Evolutionary conservation across 37 sponge, comb jelly and placozoan species (phyloP).

Genomic region (Beroe forskalii): DNA sequence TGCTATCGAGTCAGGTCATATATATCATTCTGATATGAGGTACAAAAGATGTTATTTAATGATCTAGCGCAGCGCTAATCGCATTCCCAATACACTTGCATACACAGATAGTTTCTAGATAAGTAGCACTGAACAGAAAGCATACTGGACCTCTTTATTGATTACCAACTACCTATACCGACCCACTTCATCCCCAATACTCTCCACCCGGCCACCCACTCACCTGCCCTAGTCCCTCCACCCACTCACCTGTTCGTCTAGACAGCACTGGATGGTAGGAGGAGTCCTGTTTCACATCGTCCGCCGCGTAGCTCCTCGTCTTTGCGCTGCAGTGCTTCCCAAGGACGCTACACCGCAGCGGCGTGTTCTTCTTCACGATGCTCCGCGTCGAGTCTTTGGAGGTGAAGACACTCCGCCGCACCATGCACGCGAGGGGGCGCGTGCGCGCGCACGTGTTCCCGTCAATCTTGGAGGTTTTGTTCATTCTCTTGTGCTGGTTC

Average conservation of each 20-base stretch:
- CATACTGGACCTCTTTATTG: too few species aligned
- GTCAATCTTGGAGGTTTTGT: slow-evolving; percentile 46
- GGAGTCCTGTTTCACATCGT: slow-evolving; percentile 1
- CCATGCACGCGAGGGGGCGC: slow-evolving; percentile 49
- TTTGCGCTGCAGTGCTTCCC: slow-evolving; percentile 11
- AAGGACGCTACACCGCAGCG: slow-evolving; percentile 28
- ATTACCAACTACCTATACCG: too few species aligned
- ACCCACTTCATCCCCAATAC: too few species aligned
- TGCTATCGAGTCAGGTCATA: too few species aligned
- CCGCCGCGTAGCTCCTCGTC: not conserved
- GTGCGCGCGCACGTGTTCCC: slow-evolving; percentile 42
- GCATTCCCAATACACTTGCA: too few species aligned
- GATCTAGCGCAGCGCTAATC: too few species aligned
- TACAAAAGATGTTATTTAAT: too few species aligned
- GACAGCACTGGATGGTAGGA: slow-evolving; percentile 29
- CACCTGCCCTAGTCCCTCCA: too few species aligned
- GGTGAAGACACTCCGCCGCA: slow-evolving; percentile 10
- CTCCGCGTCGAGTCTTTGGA: not conserved
- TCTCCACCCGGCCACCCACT: too few species aligned
- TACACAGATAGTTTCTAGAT: too few species aligned
- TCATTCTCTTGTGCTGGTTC: slow-evolving; percentile 36
- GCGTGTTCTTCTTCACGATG: not conserved
- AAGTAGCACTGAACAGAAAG: too few species aligned
- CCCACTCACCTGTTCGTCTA: slow-evolving; percentile 35
- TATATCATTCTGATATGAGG: too few species aligned